These are phyloP conservation scores for Notodonta dromedarius DNA, from an alignment of 2,888 invertebrate species.

Conservation along the genomic window DNA sequence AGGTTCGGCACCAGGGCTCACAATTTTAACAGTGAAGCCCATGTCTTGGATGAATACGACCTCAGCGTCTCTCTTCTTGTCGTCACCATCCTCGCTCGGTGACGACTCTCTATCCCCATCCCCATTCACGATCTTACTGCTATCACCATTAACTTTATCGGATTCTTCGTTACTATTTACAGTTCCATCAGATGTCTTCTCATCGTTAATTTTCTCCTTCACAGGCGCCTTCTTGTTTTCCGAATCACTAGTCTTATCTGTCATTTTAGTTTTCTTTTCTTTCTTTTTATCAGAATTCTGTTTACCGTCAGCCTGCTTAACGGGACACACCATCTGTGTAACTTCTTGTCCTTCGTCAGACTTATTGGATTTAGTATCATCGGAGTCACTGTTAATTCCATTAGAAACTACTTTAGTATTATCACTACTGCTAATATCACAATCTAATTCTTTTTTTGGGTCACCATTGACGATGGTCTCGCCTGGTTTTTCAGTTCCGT, in stretches of 20 bases:
- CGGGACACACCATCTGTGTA: constrained; percentile 49
- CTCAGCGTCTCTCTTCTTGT: constrained; percentile 88
- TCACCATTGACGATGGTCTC: constrained; percentile 72
- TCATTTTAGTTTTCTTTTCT: constrained; percentile 61
- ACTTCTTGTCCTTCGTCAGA: constrained; percentile 63
- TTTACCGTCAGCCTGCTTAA: constrained; percentile 56
- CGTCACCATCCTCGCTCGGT: constrained; percentile 81
- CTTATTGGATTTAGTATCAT: constrained; percentile 70
- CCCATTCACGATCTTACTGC: constrained; percentile 64
- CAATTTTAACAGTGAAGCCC: constrained; percentile 97
- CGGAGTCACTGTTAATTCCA: constrained; percentile 74
- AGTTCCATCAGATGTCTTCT: constrained; percentile 53
- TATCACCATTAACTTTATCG: constrained; percentile 64
- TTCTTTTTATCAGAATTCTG: constrained; percentile 65
- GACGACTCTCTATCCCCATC: constrained; percentile 75
- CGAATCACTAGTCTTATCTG: constrained; percentile 59
- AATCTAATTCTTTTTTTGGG: constrained; percentile 74
- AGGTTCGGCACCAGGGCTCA: constrained; percentile 95
- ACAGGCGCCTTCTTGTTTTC: constrained; percentile 62
- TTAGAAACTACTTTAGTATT: constrained; percentile 80
- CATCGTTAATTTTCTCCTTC: constrained; percentile 51
- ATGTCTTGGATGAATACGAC: constrained; percentile 95
- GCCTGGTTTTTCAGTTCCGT: constrained; percentile 66
- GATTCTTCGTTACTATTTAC: constrained; percentile 48
- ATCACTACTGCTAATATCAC: constrained; percentile 83